Percentiles rank a stretch among this genome's conserved stretches.
These are phyloP conservation scores for Centruroides sculpturatus DNA, from an alignment of 1,140 invertebrate species.

Conservation along the genomic window DNA sequence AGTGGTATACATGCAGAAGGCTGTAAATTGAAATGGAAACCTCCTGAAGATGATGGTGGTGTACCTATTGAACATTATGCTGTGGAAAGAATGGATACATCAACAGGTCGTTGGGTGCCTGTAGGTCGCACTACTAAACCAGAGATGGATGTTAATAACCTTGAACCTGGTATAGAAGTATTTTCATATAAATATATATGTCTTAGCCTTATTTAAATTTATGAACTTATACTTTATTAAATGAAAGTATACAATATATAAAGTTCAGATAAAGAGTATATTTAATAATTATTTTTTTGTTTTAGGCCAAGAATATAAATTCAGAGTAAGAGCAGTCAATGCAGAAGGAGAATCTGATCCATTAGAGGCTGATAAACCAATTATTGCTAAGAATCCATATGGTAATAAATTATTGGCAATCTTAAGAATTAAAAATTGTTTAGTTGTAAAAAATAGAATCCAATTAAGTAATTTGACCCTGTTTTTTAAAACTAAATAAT, in stretches of 20 bases:
- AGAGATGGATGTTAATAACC: conserved; percentile 72
- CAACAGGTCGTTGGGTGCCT: conserved; percentile 77
- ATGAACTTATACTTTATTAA: too few species aligned
- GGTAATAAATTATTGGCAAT: conserved; percentile 41
- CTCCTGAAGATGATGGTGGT: conserved; percentile 86
- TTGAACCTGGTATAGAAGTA: conserved; percentile 53
- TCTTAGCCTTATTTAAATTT: too few species aligned
- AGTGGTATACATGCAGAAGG: conserved; percentile 80
- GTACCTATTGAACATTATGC: conserved; percentile 86
- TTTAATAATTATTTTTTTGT: conserved; percentile 21
- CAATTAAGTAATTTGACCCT: too few species aligned
- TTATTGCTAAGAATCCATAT: conserved; percentile 95
- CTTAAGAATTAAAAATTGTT: too few species aligned
- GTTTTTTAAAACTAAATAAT: too few species aligned
- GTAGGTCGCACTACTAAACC: conserved; percentile 64
- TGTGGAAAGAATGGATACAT: conserved; percentile 88
- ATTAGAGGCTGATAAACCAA: conserved; percentile 78
- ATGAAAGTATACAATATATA: too few species aligned
- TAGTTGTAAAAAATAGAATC: too few species aligned
- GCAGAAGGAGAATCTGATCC: conserved; percentile 94
- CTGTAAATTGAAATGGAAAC: conserved; percentile 82
- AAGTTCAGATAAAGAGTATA: too few species aligned
- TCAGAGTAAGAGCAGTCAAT: conserved; percentile 93
- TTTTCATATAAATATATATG: background rate
- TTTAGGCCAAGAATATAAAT: conserved; percentile 87